Conservation (phyloP, 2,113 vertebrate genomes). For the Pachycephala philippinensis region DNA sequence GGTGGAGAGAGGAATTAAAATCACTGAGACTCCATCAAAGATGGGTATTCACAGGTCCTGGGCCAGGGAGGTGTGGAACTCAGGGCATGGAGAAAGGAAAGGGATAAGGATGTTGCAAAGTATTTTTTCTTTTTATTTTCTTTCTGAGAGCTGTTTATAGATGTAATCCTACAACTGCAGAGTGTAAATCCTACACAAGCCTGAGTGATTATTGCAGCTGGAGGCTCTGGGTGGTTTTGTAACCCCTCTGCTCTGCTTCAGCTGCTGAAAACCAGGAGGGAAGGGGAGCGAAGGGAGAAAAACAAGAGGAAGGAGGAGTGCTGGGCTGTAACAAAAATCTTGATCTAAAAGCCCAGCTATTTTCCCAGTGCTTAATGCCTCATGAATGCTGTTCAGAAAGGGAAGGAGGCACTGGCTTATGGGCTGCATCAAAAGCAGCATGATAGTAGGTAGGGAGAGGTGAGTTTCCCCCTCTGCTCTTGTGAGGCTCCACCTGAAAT, state of each 20-base stretch:
- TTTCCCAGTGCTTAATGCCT: neutral
- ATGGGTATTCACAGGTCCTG: neutral
- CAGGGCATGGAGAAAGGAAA: neutral
- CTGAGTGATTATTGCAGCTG: neutral
- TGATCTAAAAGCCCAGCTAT: neutral
- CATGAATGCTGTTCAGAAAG: neutral
- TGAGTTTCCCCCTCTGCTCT: neutral
- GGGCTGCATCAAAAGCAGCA: neutral
- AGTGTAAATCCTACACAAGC: neutral
- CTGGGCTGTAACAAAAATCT: neutral
- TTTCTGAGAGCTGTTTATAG: constrained; percentile 8
- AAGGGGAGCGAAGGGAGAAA: neutral
- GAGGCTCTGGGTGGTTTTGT: neutral
- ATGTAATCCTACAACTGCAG: neutral
- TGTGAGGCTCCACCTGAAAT: neutral
- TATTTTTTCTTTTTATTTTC: neutral
- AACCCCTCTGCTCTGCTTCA: neutral
- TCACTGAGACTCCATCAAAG: neutral
- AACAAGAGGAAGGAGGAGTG: neutral
- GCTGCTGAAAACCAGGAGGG: neutral
- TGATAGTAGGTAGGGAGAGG: neutral
- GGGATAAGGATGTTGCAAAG: neutral
- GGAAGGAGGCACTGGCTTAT: neutral
- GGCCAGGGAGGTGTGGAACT: neutral
- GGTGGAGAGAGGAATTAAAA: neutral